Evolutionary conservation across 2,888 invertebrate species (phyloP).

Genomic region (Agonopterix heracliana): DNA sequence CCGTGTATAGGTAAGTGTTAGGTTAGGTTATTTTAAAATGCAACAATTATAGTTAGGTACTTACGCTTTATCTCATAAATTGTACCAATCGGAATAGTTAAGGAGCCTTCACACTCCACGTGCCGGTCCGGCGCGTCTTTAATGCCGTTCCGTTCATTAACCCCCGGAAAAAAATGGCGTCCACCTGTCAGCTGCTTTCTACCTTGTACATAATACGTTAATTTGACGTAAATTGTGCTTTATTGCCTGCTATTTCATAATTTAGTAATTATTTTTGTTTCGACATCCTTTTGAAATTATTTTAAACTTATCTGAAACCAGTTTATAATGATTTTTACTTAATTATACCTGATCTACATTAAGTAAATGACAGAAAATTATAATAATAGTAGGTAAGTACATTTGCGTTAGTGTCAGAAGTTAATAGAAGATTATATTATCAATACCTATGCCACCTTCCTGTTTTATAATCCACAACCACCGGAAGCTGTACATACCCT

Average conservation of each 20-base stretch:
- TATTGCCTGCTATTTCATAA: slow-evolving; percentile 1
- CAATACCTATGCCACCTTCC: too few relatives aligned
- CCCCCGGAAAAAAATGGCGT: slow-evolving; percentile 20
- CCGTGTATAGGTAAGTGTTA: too few relatives aligned
- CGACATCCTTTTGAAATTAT: too few relatives aligned
- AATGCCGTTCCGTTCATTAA: slow-evolving; percentile 34
- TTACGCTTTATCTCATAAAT: not conserved
- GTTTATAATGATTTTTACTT: not conserved
- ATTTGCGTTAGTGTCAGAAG: too few relatives aligned
- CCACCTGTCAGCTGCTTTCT: slow-evolving; percentile 23
- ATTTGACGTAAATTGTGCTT: slow-evolving; percentile 19
- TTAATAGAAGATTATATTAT: too few relatives aligned
- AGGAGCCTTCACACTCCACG: slow-evolving; percentile 13
- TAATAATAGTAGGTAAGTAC: too few relatives aligned
- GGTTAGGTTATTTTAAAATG: too few relatives aligned
- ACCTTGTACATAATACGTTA: slow-evolving; percentile 22
- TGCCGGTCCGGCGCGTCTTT: slow-evolving; percentile 9
- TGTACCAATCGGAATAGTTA: not conserved
- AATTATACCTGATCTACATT: not conserved
- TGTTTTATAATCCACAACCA: too few relatives aligned
- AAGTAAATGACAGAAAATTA: not conserved
- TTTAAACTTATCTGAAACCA: not conserved
- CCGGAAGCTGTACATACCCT: too few relatives aligned
- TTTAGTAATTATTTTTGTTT: not conserved
- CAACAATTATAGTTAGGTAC: too few relatives aligned